Conservation (phyloP, 2,888 invertebrate species). For the Archips crataeganus region DNA sequence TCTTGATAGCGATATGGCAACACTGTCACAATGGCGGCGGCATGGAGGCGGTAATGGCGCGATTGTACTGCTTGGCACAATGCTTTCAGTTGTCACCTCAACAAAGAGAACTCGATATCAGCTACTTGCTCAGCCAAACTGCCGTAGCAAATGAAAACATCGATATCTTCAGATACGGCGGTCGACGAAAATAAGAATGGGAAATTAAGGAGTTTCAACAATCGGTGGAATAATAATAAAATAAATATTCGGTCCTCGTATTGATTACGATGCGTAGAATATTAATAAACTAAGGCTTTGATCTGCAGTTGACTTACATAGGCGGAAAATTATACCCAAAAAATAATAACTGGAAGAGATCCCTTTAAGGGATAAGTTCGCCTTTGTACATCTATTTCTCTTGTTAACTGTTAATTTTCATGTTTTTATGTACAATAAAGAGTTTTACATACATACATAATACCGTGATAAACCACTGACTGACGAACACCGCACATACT, state of each 20-base stretch:
- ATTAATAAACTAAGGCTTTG: too few relatives aligned
- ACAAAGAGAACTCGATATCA: constrained; percentile 80
- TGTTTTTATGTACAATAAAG: too few relatives aligned
- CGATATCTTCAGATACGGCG: constrained; percentile 45
- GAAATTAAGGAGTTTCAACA: background rate
- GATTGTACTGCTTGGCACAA: constrained; percentile 82
- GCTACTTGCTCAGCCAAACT: constrained; percentile 71
- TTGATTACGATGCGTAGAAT: too few relatives aligned
- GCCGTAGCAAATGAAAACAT: constrained; percentile 71
- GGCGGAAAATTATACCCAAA: too few relatives aligned
- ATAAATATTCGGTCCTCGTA: background rate
- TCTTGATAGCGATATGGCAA: constrained; percentile 85
- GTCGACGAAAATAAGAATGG: constrained; percentile 2
- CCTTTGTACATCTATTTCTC: too few relatives aligned
- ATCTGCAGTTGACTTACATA: too few relatives aligned
- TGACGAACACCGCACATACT: too few relatives aligned
- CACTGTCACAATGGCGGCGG: constrained; percentile 81
- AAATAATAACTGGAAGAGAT: too few relatives aligned
- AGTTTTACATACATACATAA: too few relatives aligned
- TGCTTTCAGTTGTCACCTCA: constrained; percentile 82
- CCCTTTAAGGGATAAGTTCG: too few relatives aligned
- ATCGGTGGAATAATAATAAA: background rate
- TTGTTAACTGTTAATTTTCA: too few relatives aligned
- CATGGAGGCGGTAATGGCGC: constrained; percentile 72
- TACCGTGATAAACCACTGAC: too few relatives aligned